Percentiles rank a stretch among this genome's conserved stretches.
Evolutionary conservation across 1,140 invertebrate species (phyloP).

Genomic region (Drosophila quadrilineata): DNA sequence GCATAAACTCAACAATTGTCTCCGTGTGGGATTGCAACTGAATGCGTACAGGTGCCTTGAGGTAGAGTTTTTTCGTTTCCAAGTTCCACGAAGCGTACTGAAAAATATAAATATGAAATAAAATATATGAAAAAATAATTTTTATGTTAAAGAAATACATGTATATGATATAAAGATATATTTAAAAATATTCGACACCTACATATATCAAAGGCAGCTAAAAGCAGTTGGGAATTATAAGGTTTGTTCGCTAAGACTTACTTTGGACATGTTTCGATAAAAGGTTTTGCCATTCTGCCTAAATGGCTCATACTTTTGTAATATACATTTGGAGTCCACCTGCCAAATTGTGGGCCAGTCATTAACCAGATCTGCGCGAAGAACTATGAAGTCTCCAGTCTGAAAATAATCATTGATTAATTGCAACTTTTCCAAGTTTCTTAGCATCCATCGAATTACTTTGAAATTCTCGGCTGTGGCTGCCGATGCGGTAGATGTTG

Average conservation of each 20-base stretch:
- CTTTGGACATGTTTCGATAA: conserved; percentile 93
- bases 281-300: conserved; percentile 90
- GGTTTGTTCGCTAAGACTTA: no score
- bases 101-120: background rate
- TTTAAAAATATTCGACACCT: background rate
- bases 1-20: conserved; percentile 90
- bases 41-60: conserved; percentile 88
- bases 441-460: conserved; percentile 42
- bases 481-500: conserved; percentile 36
- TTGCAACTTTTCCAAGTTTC: no score
- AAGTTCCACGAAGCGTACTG: conserved; percentile 88
- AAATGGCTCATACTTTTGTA: conserved; percentile 94
- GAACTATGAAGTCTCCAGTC: conserved; percentile 92
- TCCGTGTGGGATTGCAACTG: conserved; percentile 87
- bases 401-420: no score
- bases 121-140: background rate
- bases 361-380: conserved; percentile 88
- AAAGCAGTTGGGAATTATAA: no score
- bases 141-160: no score
- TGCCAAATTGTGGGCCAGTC: conserved; percentile 92
- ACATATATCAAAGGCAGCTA: no score
- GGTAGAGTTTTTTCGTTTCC: conserved; percentile 89
- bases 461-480: conserved; percentile 69
- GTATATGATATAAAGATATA: background rate
- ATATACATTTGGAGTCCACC: conserved; percentile 91